Evolutionary conservation across 2,797 vertebrate genomes (phyloP).

Genomic region (Eulemur coronatus): DNA sequence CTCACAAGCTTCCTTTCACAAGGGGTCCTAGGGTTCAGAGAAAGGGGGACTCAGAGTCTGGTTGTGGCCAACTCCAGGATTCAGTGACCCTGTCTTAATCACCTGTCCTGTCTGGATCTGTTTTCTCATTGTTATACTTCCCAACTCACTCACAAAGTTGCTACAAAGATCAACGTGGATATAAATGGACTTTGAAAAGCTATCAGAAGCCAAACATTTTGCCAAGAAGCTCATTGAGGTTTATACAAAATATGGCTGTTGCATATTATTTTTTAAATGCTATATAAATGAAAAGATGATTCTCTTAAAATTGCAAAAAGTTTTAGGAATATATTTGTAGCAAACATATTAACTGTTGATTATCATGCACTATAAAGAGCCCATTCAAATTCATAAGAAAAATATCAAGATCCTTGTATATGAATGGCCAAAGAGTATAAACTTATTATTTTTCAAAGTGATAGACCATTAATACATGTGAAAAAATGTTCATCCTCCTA

Average conservation of each 20-base stretch:
- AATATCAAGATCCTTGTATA: background rate
- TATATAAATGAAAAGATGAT: conserved; percentile 7
- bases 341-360: background rate
- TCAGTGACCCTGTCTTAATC: background rate
- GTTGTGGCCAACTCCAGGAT: background rate
- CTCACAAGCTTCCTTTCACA: background rate
- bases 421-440: background rate
- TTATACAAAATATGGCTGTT: conserved; percentile 1
- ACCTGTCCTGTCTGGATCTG: background rate
- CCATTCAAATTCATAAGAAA: background rate
- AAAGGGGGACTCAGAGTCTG: background rate
- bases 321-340: conserved; percentile 14
- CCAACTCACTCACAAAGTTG: background rate
- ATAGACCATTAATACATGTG: background rate
- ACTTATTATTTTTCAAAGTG: background rate
- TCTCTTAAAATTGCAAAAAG: background rate
- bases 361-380: background rate
- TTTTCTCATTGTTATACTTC: background rate
- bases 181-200: background rate
- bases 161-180: background rate
- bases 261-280: conserved; percentile 3
- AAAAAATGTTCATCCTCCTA: background rate
- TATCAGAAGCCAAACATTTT: background rate
- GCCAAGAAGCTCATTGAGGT: background rate
- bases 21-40: background rate